Evolutionary conservation across 1,140 invertebrate genomes (phyloP).

Genomic region (Polyergus mexicanus): DNA sequence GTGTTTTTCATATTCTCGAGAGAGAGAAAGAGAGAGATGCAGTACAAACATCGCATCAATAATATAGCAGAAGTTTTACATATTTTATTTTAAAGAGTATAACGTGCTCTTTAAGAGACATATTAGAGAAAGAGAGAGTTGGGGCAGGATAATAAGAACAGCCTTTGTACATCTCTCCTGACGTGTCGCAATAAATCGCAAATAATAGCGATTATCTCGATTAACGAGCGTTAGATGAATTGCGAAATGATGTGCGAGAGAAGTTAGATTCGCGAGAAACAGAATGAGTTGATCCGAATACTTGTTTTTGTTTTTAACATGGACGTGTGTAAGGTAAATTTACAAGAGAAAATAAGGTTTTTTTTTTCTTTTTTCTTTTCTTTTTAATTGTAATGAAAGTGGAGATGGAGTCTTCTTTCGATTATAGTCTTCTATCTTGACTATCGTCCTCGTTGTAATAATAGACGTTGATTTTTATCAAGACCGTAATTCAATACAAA

Average conservation of each 20-base stretch:
- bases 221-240: conserved; percentile 8
- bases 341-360: not conserved
- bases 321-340: conserved; percentile 8
- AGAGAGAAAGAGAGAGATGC: not conserved
- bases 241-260: not conserved
- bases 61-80: not conserved
- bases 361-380: no score
- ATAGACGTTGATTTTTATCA: conserved; percentile 35
- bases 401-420: not conserved
- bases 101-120: not conserved
- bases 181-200: conserved; percentile 15
- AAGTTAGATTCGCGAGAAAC: not conserved
- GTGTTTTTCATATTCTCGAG: conserved; percentile 4
- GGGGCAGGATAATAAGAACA: not conserved
- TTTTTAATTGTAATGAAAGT: conserved; percentile 21
- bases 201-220: conserved; percentile 28
- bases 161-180: not conserved
- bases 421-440: conserved; percentile 41
- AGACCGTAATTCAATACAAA: conserved; percentile 16
- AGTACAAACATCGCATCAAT: not conserved
- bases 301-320: conserved; percentile 31
- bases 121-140: conserved; percentile 16
- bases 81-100: conserved; percentile 44
- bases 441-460: conserved; percentile 8
- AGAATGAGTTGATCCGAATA: conserved; percentile 19